Conservation (phyloP, 1,140 invertebrate species). For the Pomacea maculata region DNA sequence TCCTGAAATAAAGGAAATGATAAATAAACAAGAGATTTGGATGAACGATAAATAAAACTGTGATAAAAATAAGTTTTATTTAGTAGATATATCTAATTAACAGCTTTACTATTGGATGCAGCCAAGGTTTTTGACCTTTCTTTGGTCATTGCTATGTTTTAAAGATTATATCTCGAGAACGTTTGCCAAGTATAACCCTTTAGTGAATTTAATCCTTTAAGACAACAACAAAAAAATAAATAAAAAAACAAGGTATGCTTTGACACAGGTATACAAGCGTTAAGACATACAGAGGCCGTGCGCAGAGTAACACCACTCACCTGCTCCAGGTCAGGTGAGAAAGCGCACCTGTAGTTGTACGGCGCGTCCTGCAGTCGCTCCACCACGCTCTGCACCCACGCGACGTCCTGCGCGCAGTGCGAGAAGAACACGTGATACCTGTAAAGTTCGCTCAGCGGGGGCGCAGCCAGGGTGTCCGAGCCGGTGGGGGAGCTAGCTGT, state of each 20-base stretch:
- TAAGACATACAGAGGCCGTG: neutral
- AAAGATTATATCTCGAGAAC: no score
- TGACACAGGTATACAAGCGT: neutral
- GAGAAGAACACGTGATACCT: constrained; percentile 58
- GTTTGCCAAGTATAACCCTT: no score
- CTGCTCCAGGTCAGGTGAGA: constrained; percentile 32
- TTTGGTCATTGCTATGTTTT: no score
- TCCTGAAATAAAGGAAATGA: no score
- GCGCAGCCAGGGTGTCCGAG: constrained; percentile 35
- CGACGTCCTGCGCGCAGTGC: constrained; percentile 48
- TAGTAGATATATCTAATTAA: no score
- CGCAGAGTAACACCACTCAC: neutral
- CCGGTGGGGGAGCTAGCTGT: constrained; percentile 12
- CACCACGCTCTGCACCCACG: constrained; percentile 52
- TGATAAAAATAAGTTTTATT: no score
- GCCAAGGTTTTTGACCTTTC: no score
- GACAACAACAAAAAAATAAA: neutral
- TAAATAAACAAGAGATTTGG: no score
- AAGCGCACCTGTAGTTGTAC: constrained; percentile 52
- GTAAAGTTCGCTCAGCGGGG: constrained; percentile 53
- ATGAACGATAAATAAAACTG: no score
- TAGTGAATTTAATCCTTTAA: neutral
- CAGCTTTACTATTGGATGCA: no score
- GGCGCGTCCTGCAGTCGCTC: constrained; percentile 48
- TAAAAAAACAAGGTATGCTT: neutral